phyloP scores from a whole-genome alignment of 2,113 vertebrate genomes.

The Pelodiscus sinensis region DNA sequence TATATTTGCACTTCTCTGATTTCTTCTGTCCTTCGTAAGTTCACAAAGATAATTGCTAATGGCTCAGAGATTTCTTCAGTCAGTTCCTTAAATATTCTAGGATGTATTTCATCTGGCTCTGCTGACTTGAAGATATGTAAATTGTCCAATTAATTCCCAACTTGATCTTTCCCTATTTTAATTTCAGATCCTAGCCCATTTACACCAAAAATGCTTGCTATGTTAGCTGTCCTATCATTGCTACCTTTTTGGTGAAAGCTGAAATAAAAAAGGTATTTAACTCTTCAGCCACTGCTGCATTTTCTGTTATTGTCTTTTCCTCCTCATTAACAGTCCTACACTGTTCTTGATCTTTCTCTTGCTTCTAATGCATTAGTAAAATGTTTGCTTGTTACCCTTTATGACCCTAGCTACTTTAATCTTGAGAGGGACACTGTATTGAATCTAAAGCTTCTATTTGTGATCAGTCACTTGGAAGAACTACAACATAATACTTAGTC shows the following conservation, averaged over 20 bases:
- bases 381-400: background rate
- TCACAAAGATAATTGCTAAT: background rate
- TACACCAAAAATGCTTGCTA: background rate
- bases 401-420: background rate
- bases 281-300: background rate
- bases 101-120: background rate
- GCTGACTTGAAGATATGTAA: background rate
- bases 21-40: background rate
- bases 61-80: background rate
- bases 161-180: background rate
- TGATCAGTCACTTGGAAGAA: background rate
- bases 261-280: background rate
- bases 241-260: background rate
- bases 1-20: background rate
- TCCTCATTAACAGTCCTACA: background rate
- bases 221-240: background rate
- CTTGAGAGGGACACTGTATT: background rate
- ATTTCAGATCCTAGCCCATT: background rate
- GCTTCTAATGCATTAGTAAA: background rate
- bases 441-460: background rate
- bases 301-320: background rate
- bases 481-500: background rate
- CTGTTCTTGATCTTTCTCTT: background rate
- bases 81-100: background rate
- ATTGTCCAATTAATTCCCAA: background rate